Evolutionary conservation across 2,888 invertebrate species (phyloP).

Genomic region (Mamestra brassicae): DNA sequence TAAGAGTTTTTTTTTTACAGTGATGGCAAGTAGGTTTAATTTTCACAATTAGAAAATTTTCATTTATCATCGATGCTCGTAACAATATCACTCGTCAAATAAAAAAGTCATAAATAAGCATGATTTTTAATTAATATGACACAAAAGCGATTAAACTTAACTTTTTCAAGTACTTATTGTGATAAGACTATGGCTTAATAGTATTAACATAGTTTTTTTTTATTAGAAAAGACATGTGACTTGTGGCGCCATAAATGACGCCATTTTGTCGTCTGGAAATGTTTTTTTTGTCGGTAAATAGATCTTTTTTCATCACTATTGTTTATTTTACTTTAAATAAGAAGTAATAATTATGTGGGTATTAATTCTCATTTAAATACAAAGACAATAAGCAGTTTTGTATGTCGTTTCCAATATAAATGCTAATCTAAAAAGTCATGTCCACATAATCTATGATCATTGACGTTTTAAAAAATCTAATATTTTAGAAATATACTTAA

Average conservation of each 20-base stretch:
- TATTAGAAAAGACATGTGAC: constrained; percentile 3
- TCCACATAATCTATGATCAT: constrained; percentile 61
- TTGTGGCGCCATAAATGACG: not conserved
- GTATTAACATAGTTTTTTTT: constrained; percentile 34
- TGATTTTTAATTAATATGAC: constrained; percentile 65
- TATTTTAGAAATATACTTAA: constrained; percentile 64
- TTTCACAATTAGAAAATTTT: not conserved
- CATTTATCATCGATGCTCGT: constrained; percentile 22
- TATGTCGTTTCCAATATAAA: constrained; percentile 25
- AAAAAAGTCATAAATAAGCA: constrained; percentile 59
- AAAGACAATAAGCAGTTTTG: not conserved
- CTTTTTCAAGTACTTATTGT: constrained; percentile 57
- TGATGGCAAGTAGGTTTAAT: no score
- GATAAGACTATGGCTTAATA: constrained; percentile 60
- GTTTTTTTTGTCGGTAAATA: not conserved
- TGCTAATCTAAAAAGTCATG: constrained; percentile 24
- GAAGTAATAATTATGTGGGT: no score
- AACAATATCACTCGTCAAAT: constrained; percentile 42
- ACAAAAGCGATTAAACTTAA: constrained; percentile 66
- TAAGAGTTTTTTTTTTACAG: no score
- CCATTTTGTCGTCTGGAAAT: not conserved
- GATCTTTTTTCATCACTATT: not conserved
- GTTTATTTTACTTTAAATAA: not conserved
- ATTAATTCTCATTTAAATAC: no score
- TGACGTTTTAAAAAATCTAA: constrained; percentile 78